A percentile compares a stretch with the other conserved stretches of the same genome.
These are phyloP conservation scores for Bembecia ichneumoniformis DNA, from an alignment of 2,888 invertebrate genomes.

Conservation along the genomic window DNA sequence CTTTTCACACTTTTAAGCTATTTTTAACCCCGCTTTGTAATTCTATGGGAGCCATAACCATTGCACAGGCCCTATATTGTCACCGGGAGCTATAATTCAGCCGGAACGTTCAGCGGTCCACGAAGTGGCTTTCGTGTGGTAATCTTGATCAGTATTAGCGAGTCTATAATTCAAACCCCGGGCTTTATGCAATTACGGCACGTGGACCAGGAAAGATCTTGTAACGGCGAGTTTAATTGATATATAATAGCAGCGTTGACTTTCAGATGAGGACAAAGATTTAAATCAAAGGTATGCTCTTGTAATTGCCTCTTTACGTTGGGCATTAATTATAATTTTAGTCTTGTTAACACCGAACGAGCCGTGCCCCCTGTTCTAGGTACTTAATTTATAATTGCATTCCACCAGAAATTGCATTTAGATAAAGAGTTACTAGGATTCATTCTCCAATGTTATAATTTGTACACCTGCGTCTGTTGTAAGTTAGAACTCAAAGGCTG, in stretches of 20 bases:
- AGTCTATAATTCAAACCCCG: conserved; percentile 33
- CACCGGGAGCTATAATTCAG: background rate
- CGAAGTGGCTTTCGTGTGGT: conserved; percentile 4
- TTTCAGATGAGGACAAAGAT: background rate
- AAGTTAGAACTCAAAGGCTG: conserved; percentile 4
- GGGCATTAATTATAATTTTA: background rate
- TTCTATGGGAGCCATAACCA: background rate
- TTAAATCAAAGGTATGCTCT: background rate
- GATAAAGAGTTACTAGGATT: no score
- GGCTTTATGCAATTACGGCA: conserved; percentile 32
- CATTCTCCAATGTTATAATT: background rate
- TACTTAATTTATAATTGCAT: no score
- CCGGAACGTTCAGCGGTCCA: background rate
- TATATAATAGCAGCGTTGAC: conserved; percentile 14
- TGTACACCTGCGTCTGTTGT: background rate
- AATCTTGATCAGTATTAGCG: conserved; percentile 43
- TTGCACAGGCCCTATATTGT: background rate
- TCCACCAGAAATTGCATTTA: no score
- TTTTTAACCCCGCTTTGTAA: background rate
- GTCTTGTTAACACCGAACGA: no score
- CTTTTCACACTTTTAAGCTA: no score
- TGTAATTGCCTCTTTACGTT: background rate
- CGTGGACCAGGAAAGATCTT: conserved; percentile 27
- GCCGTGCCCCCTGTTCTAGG: no score
- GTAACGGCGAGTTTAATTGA: conserved; percentile 22